Evolutionary conservation across 2,888 invertebrate genomes (phyloP).

Genomic region (Drosophila atripex): DNA sequence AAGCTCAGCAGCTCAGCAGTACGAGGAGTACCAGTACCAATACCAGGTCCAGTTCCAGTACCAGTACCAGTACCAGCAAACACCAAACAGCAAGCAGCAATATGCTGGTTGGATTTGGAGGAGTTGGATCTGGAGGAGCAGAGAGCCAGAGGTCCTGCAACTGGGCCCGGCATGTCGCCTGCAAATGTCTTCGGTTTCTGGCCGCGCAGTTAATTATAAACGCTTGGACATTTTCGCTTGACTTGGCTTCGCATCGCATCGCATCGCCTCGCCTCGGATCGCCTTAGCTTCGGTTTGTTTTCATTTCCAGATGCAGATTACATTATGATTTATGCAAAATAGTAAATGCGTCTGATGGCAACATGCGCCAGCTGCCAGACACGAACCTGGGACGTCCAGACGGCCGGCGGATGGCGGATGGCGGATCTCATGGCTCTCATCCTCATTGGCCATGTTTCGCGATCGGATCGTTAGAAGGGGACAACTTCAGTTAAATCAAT

Average conservation of each 20-base stretch:
- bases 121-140: constrained; percentile 26
- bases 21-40: constrained; percentile 28
- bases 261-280: constrained; percentile 56
- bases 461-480: constrained; percentile 30
- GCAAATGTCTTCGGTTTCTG: constrained; percentile 78
- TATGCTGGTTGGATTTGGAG: constrained; percentile 19
- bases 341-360: constrained; percentile 82
- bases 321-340: constrained; percentile 84
- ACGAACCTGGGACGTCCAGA: constrained; percentile 16
- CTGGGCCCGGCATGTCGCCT: constrained; percentile 74
- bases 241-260: constrained; percentile 19
- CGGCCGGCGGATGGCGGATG: too few relatives aligned
- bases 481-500: constrained; percentile 9
- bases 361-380: constrained; percentile 75
- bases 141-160: constrained; percentile 64
- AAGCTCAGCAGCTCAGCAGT: constrained; percentile 46
- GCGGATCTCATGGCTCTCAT: too few relatives aligned
- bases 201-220: constrained; percentile 84
- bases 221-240: constrained; percentile 83
- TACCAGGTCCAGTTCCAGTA: constrained; percentile 27
- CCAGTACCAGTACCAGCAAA: neutral
- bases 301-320: constrained; percentile 83
- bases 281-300: constrained; percentile 69
- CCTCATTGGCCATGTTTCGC: constrained; percentile 37
- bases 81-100: constrained; percentile 38